phyloP scores from a whole-genome alignment of 1,140 invertebrate species.

The Bathynomus jamesi region DNA sequence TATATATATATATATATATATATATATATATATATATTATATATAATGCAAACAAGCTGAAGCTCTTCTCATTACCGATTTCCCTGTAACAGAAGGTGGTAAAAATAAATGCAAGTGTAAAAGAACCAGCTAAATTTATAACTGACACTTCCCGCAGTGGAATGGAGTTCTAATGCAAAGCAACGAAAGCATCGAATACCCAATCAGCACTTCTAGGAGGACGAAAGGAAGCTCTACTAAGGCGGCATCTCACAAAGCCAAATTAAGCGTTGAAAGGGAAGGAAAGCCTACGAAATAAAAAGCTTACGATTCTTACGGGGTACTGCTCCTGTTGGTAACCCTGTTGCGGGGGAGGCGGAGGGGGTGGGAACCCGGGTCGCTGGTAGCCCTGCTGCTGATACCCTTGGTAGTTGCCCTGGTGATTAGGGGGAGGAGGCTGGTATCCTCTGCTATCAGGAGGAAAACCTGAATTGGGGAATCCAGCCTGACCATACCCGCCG shows the following conservation, averaged over 20 bases:
- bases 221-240: too few relatives aligned
- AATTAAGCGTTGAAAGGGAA: too few relatives aligned
- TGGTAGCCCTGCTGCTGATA: slow-evolving; percentile 36
- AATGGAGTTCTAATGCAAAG: slow-evolving; percentile 8
- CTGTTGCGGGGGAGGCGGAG: slow-evolving; percentile 21
- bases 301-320: slow-evolving; percentile 27
- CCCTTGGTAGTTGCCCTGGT: slow-evolving; percentile 36
- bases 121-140: too few relatives aligned
- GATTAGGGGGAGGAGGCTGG: slow-evolving; percentile 32
- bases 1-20: slow-evolving; percentile 2
- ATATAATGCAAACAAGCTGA: too few relatives aligned
- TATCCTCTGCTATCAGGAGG: slow-evolving; percentile 31
- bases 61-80: too few relatives aligned
- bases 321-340: slow-evolving; percentile 34
- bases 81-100: not conserved
- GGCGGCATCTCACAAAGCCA: too few relatives aligned
- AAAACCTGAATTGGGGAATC: slow-evolving; percentile 28
- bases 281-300: not conserved
- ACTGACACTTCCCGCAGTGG: too few relatives aligned
- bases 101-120: too few relatives aligned
- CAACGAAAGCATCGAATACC: not conserved
- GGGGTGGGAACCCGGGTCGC: slow-evolving; percentile 19
- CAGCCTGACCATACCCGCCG: slow-evolving; percentile 26
- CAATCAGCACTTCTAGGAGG: not conserved
- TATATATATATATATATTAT: slow-evolving; percentile 2